Evolutionary conservation across 2,888 invertebrate genomes (phyloP).

Genomic region (Calameuta filiformis): DNA sequence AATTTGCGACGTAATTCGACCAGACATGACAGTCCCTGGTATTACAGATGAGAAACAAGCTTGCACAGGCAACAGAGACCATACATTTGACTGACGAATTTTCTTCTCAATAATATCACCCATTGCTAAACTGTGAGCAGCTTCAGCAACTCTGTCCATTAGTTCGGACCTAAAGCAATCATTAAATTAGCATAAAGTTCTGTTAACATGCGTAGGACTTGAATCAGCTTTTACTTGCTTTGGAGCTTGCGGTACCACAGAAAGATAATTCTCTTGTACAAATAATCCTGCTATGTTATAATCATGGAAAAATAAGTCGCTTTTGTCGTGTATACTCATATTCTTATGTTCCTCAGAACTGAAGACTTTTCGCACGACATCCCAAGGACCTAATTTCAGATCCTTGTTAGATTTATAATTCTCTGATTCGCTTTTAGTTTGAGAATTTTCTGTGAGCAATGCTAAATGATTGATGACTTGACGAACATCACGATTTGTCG

Average conservation of each 20-base stretch:
- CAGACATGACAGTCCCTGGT: conserved; percentile 88
- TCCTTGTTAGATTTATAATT: conserved; percentile 78
- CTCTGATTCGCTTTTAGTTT: conserved; percentile 69
- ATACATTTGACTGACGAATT: conserved; percentile 83
- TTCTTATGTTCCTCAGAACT: conserved; percentile 80
- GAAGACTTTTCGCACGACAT: conserved; percentile 91
- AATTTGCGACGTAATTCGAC: conserved; percentile 81
- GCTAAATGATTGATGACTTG: conserved; percentile 93
- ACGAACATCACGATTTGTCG: conserved; percentile 92
- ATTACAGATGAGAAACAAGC: conserved; percentile 92
- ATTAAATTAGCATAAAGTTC: not conserved
- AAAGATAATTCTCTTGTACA: conserved; percentile 96
- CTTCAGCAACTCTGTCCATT: conserved; percentile 77
- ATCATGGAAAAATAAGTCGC: conserved; percentile 95
- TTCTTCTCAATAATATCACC: conserved; percentile 87
- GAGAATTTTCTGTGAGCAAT: conserved; percentile 72
- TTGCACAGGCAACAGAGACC: conserved; percentile 88
- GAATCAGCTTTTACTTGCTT: conserved; percentile 68
- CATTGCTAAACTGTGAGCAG: conserved; percentile 87
- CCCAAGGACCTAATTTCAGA: conserved; percentile 92
- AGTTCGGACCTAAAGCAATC: conserved; percentile 68
- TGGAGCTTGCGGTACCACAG: conserved; percentile 80
- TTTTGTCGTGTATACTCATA: conserved; percentile 84
- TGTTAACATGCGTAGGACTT: no score
- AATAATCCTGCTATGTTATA: conserved; percentile 96